Evolutionary conservation across 2,797 vertebrate species (phyloP).

Genomic region (Sarcophilus harrisii): DNA sequence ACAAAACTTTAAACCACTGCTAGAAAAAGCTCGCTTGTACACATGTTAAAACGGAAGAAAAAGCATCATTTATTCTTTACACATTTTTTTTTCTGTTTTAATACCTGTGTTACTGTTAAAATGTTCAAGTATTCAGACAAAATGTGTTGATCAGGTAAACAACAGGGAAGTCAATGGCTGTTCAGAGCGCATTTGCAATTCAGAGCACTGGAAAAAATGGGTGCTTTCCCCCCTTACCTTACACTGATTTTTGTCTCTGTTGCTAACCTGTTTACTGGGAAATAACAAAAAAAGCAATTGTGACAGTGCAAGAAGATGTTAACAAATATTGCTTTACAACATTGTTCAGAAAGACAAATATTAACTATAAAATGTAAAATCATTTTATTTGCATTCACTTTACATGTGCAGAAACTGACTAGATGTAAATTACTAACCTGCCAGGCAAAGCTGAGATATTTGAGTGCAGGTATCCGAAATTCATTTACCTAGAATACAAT

Average conservation of each 20-base stretch:
- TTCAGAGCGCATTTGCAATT: slow-evolving; percentile 83
- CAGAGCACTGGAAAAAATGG: slow-evolving; percentile 75
- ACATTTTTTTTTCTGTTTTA: slow-evolving; percentile 83
- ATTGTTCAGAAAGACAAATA: slow-evolving; percentile 85
- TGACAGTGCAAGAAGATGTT: slow-evolving; percentile 85
- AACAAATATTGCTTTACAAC: slow-evolving; percentile 88
- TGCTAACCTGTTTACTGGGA: slow-evolving; percentile 78
- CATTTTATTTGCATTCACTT: slow-evolving; percentile 87
- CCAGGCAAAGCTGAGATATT: slow-evolving; percentile 83
- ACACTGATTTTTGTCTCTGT: slow-evolving; percentile 83
- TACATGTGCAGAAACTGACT: slow-evolving; percentile 87
- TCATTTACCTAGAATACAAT: slow-evolving; percentile 81
- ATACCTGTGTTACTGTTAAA: slow-evolving; percentile 85
- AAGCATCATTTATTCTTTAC: slow-evolving; percentile 75
- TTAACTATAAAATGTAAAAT: slow-evolving; percentile 87
- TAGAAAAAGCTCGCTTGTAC: slow-evolving; percentile 83
- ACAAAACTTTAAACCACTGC: slow-evolving; percentile 80
- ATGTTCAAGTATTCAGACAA: slow-evolving; percentile 88
- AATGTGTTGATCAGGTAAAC: slow-evolving; percentile 86
- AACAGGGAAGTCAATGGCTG: slow-evolving; percentile 86
- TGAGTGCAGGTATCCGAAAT: slow-evolving; percentile 79
- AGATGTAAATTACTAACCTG: slow-evolving; percentile 82
- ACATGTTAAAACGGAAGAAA: slow-evolving; percentile 81
- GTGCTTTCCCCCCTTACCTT: slow-evolving; percentile 78
- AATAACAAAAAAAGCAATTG: slow-evolving; percentile 84